Percentiles rank a stretch among this genome's conserved stretches.
These are phyloP conservation scores for Sebastes aleutianus DNA, from an alignment of 2,797 vertebrate genomes.

Conservation along the genomic window DNA sequence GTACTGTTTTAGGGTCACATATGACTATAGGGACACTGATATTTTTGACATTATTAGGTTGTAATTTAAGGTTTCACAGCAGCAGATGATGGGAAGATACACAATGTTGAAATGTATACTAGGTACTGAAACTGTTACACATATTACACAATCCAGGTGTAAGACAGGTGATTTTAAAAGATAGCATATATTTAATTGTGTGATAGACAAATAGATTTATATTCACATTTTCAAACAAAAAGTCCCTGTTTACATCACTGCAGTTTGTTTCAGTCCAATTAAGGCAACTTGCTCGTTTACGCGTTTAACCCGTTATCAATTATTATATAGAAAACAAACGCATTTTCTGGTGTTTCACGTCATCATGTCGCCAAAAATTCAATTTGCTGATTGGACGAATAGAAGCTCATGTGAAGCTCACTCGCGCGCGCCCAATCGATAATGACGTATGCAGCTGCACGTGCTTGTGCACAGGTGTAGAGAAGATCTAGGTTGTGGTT, in stretches of 20 bases:
- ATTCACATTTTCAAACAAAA: no score
- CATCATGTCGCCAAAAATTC: background rate
- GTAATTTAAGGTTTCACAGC: background rate
- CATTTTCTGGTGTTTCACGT: background rate
- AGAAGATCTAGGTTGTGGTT: conserved; percentile 15
- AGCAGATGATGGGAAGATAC: background rate
- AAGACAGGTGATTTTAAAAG: background rate
- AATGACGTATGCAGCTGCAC: conserved; percentile 24
- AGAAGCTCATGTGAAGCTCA: background rate
- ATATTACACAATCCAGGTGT: background rate
- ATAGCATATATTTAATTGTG: background rate
- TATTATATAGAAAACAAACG: background rate
- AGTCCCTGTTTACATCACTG: background rate
- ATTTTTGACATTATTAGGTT: background rate
- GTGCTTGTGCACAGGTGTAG: conserved; percentile 48
- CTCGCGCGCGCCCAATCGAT: background rate
- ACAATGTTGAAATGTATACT: background rate
- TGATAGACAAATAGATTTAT: background rate
- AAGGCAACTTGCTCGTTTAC: background rate
- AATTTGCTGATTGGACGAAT: background rate
- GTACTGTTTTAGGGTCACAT: no score
- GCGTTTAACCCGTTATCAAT: no score
- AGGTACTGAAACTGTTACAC: background rate
- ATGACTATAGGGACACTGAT: background rate
- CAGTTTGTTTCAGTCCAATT: background rate